Evolutionary conservation across 2,797 vertebrate genomes (phyloP).

Genomic region (Channallabes apus): DNA sequence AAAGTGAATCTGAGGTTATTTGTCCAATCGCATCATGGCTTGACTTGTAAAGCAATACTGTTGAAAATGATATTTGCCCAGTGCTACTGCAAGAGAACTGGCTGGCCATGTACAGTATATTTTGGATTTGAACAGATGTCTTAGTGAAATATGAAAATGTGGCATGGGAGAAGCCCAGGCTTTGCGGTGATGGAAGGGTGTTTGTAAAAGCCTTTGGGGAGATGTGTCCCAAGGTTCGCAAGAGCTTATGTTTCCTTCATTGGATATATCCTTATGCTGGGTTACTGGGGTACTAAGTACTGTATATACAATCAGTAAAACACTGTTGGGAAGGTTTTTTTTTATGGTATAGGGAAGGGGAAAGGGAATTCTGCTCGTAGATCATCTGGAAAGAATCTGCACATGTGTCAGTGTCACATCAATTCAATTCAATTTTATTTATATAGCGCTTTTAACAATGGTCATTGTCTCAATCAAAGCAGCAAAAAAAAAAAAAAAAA

Average conservation of each 20-base stretch:
- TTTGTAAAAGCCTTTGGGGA: conserved; percentile 4
- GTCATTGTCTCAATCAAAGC: too few species aligned
- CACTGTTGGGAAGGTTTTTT: too few species aligned
- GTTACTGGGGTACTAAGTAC: too few species aligned
- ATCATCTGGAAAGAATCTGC: conserved; percentile 17
- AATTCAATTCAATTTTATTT: too few species aligned
- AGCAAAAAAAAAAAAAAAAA: too few species aligned
- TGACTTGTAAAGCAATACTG: conserved; percentile 26
- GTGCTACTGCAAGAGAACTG: conserved; percentile 22
- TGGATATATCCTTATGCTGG: too few species aligned
- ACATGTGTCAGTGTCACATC: neutral
- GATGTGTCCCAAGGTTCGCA: neutral
- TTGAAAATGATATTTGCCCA: conserved; percentile 18
- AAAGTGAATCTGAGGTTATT: neutral
- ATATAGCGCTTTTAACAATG: too few species aligned
- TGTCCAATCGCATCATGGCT: neutral
- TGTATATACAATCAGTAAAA: too few species aligned
- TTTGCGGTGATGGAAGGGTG: neutral
- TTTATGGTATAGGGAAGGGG: too few species aligned
- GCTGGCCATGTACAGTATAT: neutral
- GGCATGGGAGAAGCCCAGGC: neutral
- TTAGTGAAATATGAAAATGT: conserved; percentile 3
- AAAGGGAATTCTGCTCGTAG: neutral
- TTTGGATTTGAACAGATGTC: conserved; percentile 17
- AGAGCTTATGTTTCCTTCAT: neutral